Conservation (phyloP, 2,888 invertebrate genomes). For the Acleris literana region DNA sequence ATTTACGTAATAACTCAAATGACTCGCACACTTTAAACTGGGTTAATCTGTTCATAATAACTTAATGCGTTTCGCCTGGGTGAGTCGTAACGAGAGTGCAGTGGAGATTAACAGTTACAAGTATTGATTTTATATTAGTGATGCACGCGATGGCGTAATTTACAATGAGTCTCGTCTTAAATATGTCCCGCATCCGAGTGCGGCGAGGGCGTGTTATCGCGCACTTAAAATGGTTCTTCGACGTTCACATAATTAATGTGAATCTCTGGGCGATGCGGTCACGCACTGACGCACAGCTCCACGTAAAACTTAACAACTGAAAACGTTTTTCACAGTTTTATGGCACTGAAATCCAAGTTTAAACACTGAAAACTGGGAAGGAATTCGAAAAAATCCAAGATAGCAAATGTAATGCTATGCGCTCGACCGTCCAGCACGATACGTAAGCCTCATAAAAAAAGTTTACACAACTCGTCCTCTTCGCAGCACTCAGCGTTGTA, state of each 20-base stretch:
- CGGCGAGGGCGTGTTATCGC: conserved; percentile 72
- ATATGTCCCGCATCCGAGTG: conserved; percentile 48
- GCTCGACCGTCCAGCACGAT: conserved; percentile 63
- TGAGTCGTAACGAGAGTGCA: conserved; percentile 21
- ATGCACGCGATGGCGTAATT: conserved; percentile 47
- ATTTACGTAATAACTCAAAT: conserved; percentile 45
- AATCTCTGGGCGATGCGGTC: conserved; percentile 65
- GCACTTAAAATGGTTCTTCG: conserved; percentile 77
- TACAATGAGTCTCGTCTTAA: conserved; percentile 46
- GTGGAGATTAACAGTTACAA: conserved; percentile 42
- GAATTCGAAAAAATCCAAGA: conserved; percentile 51
- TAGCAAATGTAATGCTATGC: conserved; percentile 57
- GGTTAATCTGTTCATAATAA: conserved; percentile 16
- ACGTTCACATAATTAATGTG: conserved; percentile 79
- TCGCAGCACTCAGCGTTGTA: conserved; percentile 48
- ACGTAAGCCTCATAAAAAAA: conserved; percentile 74
- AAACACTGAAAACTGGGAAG: conserved; percentile 43
- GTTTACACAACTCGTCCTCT: conserved; percentile 71
- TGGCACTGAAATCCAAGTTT: conserved; percentile 39
- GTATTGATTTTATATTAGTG: conserved; percentile 75
- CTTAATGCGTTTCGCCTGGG: not conserved
- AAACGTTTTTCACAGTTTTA: conserved; percentile 40
- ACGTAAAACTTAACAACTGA: conserved; percentile 44
- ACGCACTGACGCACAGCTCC: conserved; percentile 54
- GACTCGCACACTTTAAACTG: conserved; percentile 13